These are phyloP conservation scores for Forbesichthys agassizii DNA, from an alignment of 2,113 vertebrate genomes.

Conservation along the genomic window DNA sequence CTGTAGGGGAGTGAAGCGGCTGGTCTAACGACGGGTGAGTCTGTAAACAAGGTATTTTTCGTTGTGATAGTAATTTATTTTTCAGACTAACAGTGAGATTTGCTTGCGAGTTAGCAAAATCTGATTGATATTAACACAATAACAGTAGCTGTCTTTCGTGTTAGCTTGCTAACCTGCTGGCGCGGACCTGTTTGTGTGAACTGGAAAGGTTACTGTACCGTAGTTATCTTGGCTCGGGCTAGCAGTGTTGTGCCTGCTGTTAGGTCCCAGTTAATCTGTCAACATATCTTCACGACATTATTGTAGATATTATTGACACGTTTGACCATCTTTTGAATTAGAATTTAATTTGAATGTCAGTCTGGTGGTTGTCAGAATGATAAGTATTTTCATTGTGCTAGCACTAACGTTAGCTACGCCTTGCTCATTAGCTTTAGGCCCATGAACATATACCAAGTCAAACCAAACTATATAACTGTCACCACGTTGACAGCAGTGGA, in stretches of 20 bases:
- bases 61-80: too few relatives aligned
- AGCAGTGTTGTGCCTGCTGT: constrained; percentile 12
- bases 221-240: constrained; percentile 28
- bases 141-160: constrained; percentile 32
- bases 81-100: too few relatives aligned
- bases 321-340: too few relatives aligned
- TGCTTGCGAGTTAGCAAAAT: neutral
- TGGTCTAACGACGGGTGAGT: constrained; percentile 64
- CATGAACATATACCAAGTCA: constrained; percentile 26
- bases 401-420: constrained; percentile 18
- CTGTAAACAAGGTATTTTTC: constrained; percentile 23
- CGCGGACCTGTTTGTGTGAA: constrained; percentile 38
- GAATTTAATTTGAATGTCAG: constrained; percentile 1
- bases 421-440: constrained; percentile 35
- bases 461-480: constrained; percentile 8
- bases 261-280: neutral
- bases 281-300: too few relatives aligned
- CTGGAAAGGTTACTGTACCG: neutral
- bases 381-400: constrained; percentile 4
- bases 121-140: neutral
- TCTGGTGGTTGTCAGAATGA: constrained; percentile 22
- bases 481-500: neutral
- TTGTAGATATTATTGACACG: too few relatives aligned
- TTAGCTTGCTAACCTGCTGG: constrained; percentile 55
- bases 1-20: constrained; percentile 56